phyloP scores from a whole-genome alignment of 2,888 invertebrate species.

The Cerastis leucographa region DNA sequence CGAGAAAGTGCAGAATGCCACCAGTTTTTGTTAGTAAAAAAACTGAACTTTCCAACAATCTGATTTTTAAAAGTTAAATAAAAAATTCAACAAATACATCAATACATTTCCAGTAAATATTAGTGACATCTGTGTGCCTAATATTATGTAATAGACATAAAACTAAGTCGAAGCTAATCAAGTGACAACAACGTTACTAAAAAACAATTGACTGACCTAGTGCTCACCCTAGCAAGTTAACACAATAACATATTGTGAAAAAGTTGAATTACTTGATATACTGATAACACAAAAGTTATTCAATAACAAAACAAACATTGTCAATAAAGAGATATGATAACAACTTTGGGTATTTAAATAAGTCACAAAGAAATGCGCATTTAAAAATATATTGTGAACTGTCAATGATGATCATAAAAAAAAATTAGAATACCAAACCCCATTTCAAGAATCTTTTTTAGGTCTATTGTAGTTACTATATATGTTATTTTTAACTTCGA shows the following conservation, averaged over 20 bases:
- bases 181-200: background rate
- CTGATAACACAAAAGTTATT: conserved; percentile 18
- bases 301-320: conserved; percentile 28
- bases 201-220: background rate
- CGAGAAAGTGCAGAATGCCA: background rate
- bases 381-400: background rate
- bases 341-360: background rate
- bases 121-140: background rate
- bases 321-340: conserved; percentile 17
- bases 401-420: too few relatives aligned
- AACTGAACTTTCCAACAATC: background rate
- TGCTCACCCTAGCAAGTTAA: background rate
- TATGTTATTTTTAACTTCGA: background rate
- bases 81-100: too few relatives aligned
- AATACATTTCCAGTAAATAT: background rate
- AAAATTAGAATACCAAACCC: background rate
- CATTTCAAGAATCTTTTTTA: background rate
- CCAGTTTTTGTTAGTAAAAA: background rate
- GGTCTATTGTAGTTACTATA: background rate
- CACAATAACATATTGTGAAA: background rate
- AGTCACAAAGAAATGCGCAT: background rate
- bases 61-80: too few relatives aligned
- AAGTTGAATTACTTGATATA: background rate
- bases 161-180: background rate
- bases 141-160: background rate